These are phyloP conservation scores for Paramormyrops kingsleyae DNA, from an alignment of 2,113 vertebrate species.

Conservation along the genomic window DNA sequence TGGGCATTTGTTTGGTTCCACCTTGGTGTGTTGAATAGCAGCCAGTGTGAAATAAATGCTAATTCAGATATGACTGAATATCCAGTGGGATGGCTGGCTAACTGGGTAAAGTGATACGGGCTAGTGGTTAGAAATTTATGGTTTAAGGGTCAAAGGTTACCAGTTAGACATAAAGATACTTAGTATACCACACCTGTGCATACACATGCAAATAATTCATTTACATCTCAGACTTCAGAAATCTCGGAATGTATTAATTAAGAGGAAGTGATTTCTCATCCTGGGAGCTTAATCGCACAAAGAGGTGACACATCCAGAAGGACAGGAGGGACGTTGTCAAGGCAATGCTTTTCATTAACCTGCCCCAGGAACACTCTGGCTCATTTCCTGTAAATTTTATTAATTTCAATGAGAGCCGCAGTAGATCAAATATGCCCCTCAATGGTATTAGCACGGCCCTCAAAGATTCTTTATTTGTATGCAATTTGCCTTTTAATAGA, in stretches of 20 bases:
- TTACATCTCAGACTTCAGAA: not conserved
- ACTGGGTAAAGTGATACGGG: not conserved
- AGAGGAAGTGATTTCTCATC: conserved; percentile 8
- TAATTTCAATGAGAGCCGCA: not conserved
- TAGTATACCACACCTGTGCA: not conserved
- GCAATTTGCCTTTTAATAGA: conserved; percentile 57
- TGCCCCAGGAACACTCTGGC: not conserved
- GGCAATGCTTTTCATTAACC: conserved; percentile 16
- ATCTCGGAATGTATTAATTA: not conserved
- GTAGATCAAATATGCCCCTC: conserved; percentile 17
- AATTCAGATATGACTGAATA: not conserved
- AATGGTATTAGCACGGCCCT: conserved; percentile 37
- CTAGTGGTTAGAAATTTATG: not conserved
- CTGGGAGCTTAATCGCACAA: conserved; percentile 1
- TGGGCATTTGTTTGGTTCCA: not conserved
- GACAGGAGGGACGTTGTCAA: conserved; percentile 1
- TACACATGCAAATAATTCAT: not conserved
- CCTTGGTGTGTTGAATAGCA: not conserved
- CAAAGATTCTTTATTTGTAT: conserved; percentile 52
- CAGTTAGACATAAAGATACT: not conserved
- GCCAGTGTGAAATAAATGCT: not conserved
- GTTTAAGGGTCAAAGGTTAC: not conserved
- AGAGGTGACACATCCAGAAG: not conserved
- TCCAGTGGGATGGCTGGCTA: not conserved
- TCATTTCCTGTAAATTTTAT: conserved; percentile 7